Conservation (phyloP, 37 sponge, comb jelly and placozoan genomes). For the Hormiphora californensis region DNA sequence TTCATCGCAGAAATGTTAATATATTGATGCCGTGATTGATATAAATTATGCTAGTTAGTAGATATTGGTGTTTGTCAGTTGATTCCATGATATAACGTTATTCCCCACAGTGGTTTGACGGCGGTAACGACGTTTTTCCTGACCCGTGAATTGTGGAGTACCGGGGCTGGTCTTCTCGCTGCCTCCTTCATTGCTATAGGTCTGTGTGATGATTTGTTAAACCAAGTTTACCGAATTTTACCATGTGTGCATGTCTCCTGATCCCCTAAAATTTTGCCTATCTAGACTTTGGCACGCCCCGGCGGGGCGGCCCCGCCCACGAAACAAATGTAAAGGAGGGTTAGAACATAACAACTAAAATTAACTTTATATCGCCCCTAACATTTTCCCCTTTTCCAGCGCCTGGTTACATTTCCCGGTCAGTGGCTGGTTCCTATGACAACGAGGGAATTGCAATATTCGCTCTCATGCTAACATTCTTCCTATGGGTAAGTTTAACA, state of each 20-base stretch:
- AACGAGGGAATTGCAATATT: conserved; percentile 99
- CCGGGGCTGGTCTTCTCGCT: conserved; percentile 89
- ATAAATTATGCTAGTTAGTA: neutral
- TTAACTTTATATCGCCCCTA: neutral
- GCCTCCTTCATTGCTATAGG: conserved; percentile 97
- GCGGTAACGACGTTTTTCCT: conserved; percentile 85
- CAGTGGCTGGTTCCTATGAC: conserved; percentile 99
- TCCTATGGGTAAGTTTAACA: conserved; percentile 79
- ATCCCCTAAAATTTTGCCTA: neutral
- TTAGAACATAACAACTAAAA: no score
- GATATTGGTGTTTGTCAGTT: neutral
- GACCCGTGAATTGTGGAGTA: conserved; percentile 93
- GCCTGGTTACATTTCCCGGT: conserved; percentile 97
- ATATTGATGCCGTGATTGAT: neutral
- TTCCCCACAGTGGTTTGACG: conserved; percentile 79
- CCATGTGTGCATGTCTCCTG: no score
- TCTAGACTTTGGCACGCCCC: no score
- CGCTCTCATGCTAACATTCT: conserved; percentile 98
- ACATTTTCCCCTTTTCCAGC: conserved; percentile 51
- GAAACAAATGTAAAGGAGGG: no score
- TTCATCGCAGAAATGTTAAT: no score
- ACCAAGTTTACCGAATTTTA: no score
- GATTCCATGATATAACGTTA: neutral
- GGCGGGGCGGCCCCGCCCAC: no score
- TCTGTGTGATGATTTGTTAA: conserved; percentile 50